A percentile compares a stretch with the other conserved stretches of the same genome.
These are phyloP conservation scores for Drosophila sturtevanti DNA, from an alignment of 1,140 invertebrate species.

Conservation along the genomic window DNA sequence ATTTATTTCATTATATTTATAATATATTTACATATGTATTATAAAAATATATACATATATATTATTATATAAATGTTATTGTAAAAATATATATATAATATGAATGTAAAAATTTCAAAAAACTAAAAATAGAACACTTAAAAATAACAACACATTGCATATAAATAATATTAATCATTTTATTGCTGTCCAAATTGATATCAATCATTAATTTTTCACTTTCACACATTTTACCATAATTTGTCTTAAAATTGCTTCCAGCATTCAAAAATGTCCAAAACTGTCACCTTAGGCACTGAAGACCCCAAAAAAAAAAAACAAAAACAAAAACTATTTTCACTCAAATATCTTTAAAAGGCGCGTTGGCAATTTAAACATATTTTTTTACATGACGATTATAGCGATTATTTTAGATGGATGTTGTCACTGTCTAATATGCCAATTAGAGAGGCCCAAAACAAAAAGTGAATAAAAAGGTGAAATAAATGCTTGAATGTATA, in stretches of 20 bases:
- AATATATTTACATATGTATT: too few relatives aligned
- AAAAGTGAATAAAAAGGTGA: neutral
- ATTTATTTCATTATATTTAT: too few relatives aligned
- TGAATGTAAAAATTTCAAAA: too few relatives aligned
- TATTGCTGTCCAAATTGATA: neutral
- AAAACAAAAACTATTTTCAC: too few relatives aligned
- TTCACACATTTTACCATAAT: slow-evolving; percentile 61
- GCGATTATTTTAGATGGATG: slow-evolving; percentile 31
- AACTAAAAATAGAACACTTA: too few relatives aligned
- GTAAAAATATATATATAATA: too few relatives aligned
- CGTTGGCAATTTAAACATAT: slow-evolving; percentile 30
- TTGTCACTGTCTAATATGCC: slow-evolving; percentile 32
- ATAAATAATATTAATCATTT: neutral
- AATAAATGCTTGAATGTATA: slow-evolving; percentile 6
- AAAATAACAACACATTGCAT: too few relatives aligned
- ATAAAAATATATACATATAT: too few relatives aligned
- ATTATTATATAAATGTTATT: too few relatives aligned
- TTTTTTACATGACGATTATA: slow-evolving; percentile 29
- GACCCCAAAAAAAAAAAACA: slow-evolving; percentile 9
- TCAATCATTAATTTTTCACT: slow-evolving; percentile 51
- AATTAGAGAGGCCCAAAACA: slow-evolving; percentile 14
- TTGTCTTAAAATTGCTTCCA: slow-evolving; percentile 31
- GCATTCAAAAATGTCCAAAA: slow-evolving; percentile 12
- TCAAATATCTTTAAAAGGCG: slow-evolving; percentile 37
- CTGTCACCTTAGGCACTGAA: slow-evolving; percentile 17